Base-by-base conservation (phyloP, 2,113 vertebrate genomes). In the Albula glossodonta region DNA sequence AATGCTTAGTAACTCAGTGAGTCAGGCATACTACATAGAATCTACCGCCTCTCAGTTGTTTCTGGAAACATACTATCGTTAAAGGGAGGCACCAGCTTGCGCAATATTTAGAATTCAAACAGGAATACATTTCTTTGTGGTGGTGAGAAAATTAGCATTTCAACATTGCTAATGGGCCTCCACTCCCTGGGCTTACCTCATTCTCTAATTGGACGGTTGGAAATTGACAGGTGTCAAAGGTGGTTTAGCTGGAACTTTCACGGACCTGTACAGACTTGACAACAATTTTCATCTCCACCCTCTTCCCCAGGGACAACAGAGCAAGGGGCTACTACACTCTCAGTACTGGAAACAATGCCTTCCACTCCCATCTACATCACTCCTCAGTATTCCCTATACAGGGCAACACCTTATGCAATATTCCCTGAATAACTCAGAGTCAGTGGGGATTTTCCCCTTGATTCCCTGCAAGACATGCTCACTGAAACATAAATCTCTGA, bases 241-340 rank as follows among this genome's bases (percentile, higher is more conserved):
- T 15, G 0, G 81, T 89, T 86, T 56, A 49, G 88, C 86, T 87
- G 66, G 84, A 91, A 87, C 82, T 51, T 52, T 84, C 41, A 41
- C 49, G 80, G 51, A 83, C 87, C 63, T 90, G 92, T 85, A 88
- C 17, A 83, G 85, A 89, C 88, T 82, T 78, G 85, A 87, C 83
- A 81, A 17, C 82, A n/a, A 77, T 82, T 85, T 52, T 81, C 8
- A 77, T 81, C 83, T 78, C 84, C 86, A 83, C 86, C 88, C 88
- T 74, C 81, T 57, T 8, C 80, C 86, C 81, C 41, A 3, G 77
- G 70, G 85, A 51, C 57, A 77, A 19, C 52, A 22, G 13, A 7
- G 78, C 88, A 84, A 49, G 13, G 31, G 49, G 80, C 3, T 31
- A 74, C 2, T n/a, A 31, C 7, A 9, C 22, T 31, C 17, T n/a